A percentile compares a stretch with the other conserved stretches of the same genome.
Conservation (phyloP, 2,888 invertebrate genomes). For the Coelinius sp. region DNA sequence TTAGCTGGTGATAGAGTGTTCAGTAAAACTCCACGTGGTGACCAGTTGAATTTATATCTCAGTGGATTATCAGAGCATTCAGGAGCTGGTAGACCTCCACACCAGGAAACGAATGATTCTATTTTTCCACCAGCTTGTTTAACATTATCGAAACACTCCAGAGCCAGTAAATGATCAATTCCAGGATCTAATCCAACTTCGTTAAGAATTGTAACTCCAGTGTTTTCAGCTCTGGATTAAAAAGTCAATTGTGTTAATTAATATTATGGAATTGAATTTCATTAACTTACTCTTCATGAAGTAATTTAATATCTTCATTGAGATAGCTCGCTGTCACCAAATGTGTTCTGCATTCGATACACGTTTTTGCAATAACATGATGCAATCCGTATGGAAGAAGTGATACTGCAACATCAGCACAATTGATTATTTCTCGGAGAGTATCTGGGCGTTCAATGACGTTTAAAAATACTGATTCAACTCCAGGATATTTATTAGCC, state of each 20-base stretch:
- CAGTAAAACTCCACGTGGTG: constrained; percentile 91
- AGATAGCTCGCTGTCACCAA: constrained; percentile 98
- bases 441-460: constrained; percentile 82
- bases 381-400: constrained; percentile 93
- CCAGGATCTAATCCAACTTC: constrained; percentile 99
- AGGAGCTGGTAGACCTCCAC: constrained; percentile 97
- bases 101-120: constrained; percentile 96
- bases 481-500: constrained; percentile 82
- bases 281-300: constrained; percentile 82
- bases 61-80: constrained; percentile 94
- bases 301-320: constrained; percentile 84
- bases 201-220: constrained; percentile 94
- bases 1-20: constrained; percentile 93
- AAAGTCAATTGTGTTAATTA: constrained; percentile 1
- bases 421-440: constrained; percentile 79
- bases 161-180: constrained; percentile 96
- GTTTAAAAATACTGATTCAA: constrained; percentile 86
- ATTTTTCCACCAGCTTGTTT: constrained; percentile 91
- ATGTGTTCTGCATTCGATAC: constrained; percentile 88
- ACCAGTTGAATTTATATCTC: constrained; percentile 97
- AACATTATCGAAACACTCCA: constrained; percentile 96
- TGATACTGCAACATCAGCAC: constrained; percentile 86
- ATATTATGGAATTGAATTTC: background rate
- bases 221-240: constrained; percentile 81
- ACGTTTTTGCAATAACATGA: constrained; percentile 86